Evolutionary conservation across 2,113 vertebrate genomes (phyloP), one percentile per base, ranked within the genome.

Genomic region (Perccottus glenii): DNA sequence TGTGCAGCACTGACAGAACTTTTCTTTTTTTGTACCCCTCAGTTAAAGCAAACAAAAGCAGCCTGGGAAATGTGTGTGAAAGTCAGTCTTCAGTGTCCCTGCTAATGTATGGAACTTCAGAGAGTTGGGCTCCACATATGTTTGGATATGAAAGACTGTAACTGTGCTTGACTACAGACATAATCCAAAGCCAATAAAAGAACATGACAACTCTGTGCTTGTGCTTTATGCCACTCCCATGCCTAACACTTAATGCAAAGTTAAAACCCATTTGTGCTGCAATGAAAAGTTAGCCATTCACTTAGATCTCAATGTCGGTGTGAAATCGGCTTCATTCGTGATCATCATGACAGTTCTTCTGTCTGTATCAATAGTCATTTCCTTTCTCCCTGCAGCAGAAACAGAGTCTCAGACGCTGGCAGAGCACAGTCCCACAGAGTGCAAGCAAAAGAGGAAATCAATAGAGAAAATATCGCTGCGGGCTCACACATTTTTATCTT

Each of bases 401-500:
- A 70, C 67, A 33, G 65, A 81, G 77, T 82, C 77, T 83, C 77
- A 70, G 44, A 64, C 32, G 80, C 75, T 79, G 77, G 66, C 71
- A 72, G 77, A 73, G 84, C 84, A 15, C 75, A 75, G 88, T 86
- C 85, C 88, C 83, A 83, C 72, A 47, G 87, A 88, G 85, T 62
- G 79, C 80, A 67, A 85, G 80, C 77, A 84, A 90, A 85, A 89
- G 84, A 89, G 87, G 90, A 90, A 93, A 92, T 93, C 92, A 93
- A 92, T 92, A 89, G 89, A 87, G 85, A 90, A 91, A 90, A 90
- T 87, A 90, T 90, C 50, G 91, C 91, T 92, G 85, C 82, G 82
- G 91, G 91, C 92, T 89, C 85, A 88, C 85, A 85, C 88, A 91
- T 91, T 92, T 93, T 91, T 91, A 91, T 93, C 91, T 89, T 63